Base-by-base conservation (phyloP, 2,113 vertebrate genomes). In the Colius striatus region DNA sequence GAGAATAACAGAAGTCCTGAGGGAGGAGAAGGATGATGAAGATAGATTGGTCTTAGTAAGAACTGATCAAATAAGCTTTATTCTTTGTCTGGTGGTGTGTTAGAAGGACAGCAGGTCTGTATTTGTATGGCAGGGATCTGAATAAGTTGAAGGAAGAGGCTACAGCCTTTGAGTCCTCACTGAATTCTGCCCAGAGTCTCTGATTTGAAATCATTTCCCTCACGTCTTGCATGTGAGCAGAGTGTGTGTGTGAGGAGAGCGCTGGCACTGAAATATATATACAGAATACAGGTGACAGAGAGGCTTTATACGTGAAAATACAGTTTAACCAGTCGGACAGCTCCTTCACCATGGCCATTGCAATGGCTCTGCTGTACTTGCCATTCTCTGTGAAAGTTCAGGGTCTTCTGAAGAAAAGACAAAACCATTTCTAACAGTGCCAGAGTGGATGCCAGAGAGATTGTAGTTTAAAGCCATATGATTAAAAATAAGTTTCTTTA, bases 401-500 rank as follows among this genome's bases (percentile, higher is more conserved):
- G 22, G 17, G n/a, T 70, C 87, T 91, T 93, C 62, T 87, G 43
- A 63, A 61, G 41, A 51, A 76, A 73, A 83, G 62, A 82, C 62
- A 45, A 66, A 95, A 92, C 70, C 13, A 8, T 87, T 93, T 60
- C 82, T 67, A 45, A 54, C 12, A 11, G 21, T 74, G 38, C 80
- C 63, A 38, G 61, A 82, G 78, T 8, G 66, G 84, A 80, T 93
- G 71, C 25, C 26, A 61, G 89, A 88, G 87, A 92, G 50, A 60
- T 73, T 66, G 76, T 68, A 76, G 85, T 94, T 94, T 86, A 90
- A 95, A 92, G 75, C 73, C 50, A 90, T 36, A 73, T 19, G 65
- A 90, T 87, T 90, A 92, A 97, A 96, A 97, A 94, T 96, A 95
- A 85, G 87, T 84, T 94, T 94, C 77, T 96, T 94, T 80, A 89